phyloP scores from a whole-genome alignment of 2,888 invertebrate species.

The Drosophila parthenogenetica region DNA sequence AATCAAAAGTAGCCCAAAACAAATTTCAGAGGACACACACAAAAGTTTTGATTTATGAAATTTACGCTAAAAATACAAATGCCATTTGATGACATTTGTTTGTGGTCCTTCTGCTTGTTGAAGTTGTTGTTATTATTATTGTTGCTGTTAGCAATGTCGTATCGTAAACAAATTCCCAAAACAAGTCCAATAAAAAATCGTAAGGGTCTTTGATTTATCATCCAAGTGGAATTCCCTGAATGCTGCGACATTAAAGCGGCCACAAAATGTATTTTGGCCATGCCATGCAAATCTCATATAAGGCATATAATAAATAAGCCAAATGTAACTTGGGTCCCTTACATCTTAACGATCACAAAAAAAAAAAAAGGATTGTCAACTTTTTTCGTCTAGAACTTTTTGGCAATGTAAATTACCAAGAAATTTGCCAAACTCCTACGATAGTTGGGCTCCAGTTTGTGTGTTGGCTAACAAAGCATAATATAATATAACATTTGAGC shows the following conservation, averaged over 20 bases:
- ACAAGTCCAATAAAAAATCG: slow-evolving; percentile 77
- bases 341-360: slow-evolving; percentile 5
- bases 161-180: slow-evolving; percentile 67
- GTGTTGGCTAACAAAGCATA: slow-evolving; percentile 35
- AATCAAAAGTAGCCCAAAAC: slow-evolving; percentile 68
- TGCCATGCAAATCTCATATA: slow-evolving; percentile 56
- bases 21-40: slow-evolving; percentile 24
- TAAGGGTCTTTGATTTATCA: slow-evolving; percentile 74
- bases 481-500: slow-evolving; percentile 51
- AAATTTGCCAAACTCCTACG: slow-evolving; percentile 44
- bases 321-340: slow-evolving; percentile 49
- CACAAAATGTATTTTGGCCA: slow-evolving; percentile 53
- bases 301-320: slow-evolving; percentile 61
- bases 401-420: slow-evolving; percentile 72
- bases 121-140: not conserved
- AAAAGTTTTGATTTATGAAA: slow-evolving; percentile 77
- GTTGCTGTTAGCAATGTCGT: slow-evolving; percentile 34
- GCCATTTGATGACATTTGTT: slow-evolving; percentile 70
- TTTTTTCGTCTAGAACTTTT: slow-evolving; percentile 41
- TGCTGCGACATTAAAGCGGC: slow-evolving; percentile 58
- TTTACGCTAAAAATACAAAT: slow-evolving; percentile 74
- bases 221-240: slow-evolving; percentile 54
- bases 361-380: slow-evolving; percentile 55
- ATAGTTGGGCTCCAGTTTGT: slow-evolving; percentile 2
- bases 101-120: not conserved